These are phyloP conservation scores for Hydractinia echinata DNA, from an alignment of 30 jellyfish, hydroid and myxozoan genomes.

Conservation along the genomic window DNA sequence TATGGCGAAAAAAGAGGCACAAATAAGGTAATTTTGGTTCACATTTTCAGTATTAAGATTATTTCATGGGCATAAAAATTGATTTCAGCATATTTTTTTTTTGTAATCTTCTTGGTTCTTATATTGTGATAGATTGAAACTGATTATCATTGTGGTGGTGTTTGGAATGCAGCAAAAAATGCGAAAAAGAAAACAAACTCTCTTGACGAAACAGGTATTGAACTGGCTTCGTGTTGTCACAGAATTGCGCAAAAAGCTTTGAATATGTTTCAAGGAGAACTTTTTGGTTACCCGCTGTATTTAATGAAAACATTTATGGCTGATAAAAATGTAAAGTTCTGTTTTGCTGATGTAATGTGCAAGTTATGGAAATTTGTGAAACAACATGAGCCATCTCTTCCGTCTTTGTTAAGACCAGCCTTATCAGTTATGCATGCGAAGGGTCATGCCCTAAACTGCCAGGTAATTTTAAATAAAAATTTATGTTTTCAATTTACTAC, in stretches of 20 bases:
- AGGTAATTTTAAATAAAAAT: conserved; percentile 7
- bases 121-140: not conserved
- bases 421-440: conserved; percentile 19
- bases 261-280: conserved; percentile 37
- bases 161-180: conserved; percentile 43
- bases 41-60: not conserved
- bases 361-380: conserved; percentile 25
- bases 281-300: conserved; percentile 36
- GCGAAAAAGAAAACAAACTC: not conserved
- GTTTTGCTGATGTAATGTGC: conserved; percentile 40
- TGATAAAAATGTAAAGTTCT: conserved; percentile 22
- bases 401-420: conserved; percentile 13
- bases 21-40: not conserved
- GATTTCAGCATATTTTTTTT: not conserved
- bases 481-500: not conserved
- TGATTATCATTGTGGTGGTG: conserved; percentile 33
- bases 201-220: conserved; percentile 42
- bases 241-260: conserved; percentile 34
- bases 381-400: conserved; percentile 9
- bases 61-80: not conserved
- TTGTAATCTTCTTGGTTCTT: too few species aligned
- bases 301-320: conserved; percentile 22
- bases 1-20: conserved; percentile 6
- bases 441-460: conserved; percentile 25
- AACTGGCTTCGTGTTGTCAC: conserved; percentile 32